A percentile compares a stretch with the other conserved stretches of the same genome.
Evolutionary conservation across 2,797 vertebrate species (phyloP).

Genomic region (Acanthurus lineatus): DNA sequence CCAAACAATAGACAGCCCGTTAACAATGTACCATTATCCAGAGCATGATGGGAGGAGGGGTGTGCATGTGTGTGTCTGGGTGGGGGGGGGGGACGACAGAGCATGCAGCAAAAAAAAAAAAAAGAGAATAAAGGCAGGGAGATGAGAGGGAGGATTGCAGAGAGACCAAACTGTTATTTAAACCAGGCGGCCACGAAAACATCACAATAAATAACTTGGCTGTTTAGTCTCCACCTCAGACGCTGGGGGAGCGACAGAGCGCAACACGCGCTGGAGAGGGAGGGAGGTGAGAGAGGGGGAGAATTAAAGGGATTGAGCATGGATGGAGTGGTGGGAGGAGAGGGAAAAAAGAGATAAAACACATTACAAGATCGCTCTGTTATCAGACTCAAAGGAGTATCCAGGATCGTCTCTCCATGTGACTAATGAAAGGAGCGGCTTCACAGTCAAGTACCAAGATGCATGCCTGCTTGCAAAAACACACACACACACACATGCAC

Average conservation of each 20-base stretch:
- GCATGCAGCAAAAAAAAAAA: constrained; percentile 41
- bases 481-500: constrained; percentile 30
- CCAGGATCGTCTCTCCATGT: constrained; percentile 65
- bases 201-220: constrained; percentile 86
- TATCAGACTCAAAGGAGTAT: constrained; percentile 72
- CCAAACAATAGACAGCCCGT: constrained; percentile 83
- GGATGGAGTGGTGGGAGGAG: constrained; percentile 54
- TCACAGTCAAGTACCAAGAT: constrained; percentile 58
- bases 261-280: constrained; percentile 54
- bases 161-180: constrained; percentile 85
- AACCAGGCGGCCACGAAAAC: constrained; percentile 84
- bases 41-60: constrained; percentile 71
- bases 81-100: constrained; percentile 42
- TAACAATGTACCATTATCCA: constrained; percentile 86
- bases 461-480: constrained; percentile 26
- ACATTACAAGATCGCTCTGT: constrained; percentile 72
- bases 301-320: constrained; percentile 57
- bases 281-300: constrained; percentile 55
- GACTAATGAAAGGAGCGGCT: constrained; percentile 75
- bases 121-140: constrained; percentile 68
- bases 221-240: constrained; percentile 85
- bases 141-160: constrained; percentile 72
- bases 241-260: constrained; percentile 65
- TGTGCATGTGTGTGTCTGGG: constrained; percentile 30
- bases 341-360: constrained; percentile 66